phyloP scores from a whole-genome alignment of 2,113 vertebrate species.

The Pachypanchax playfairii region DNA sequence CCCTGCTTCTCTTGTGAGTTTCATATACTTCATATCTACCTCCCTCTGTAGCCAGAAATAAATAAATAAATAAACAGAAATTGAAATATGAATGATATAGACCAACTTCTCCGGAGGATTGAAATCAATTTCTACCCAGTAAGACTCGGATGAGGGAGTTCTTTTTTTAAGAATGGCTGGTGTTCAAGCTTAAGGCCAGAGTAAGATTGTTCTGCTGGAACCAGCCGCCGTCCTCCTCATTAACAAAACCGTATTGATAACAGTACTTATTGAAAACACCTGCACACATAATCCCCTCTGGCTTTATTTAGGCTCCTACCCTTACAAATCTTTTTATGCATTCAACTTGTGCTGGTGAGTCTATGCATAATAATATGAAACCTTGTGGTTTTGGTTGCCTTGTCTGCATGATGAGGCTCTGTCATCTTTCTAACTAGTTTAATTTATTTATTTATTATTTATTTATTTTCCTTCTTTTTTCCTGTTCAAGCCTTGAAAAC shows the following conservation, averaged over 20 bases:
- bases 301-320: slow-evolving; percentile 27
- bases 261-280: slow-evolving; percentile 39
- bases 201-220: slow-evolving; percentile 37
- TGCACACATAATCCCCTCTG: slow-evolving; percentile 30
- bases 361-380: slow-evolving; percentile 42
- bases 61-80: slow-evolving; percentile 25
- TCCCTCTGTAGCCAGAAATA: slow-evolving; percentile 37
- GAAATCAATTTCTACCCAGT: slow-evolving; percentile 60
- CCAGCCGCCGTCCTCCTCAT: slow-evolving; percentile 34
- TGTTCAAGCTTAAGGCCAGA: slow-evolving; percentile 34
- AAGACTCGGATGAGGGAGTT: slow-evolving; percentile 42
- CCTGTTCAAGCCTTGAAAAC: slow-evolving; percentile 8
- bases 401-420: slow-evolving; percentile 5
- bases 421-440: neutral
- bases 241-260: slow-evolving; percentile 48
- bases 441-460: neutral
- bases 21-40: slow-evolving; percentile 57
- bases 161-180: slow-evolving; percentile 47
- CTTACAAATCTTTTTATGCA: slow-evolving; percentile 13
- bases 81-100: slow-evolving; percentile 40
- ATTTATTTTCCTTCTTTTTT: neutral
- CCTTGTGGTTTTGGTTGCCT: slow-evolving; percentile 21
- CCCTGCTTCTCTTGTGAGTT: slow-evolving; percentile 44
- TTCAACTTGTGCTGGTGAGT: slow-evolving; percentile 30
- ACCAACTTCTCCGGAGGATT: slow-evolving; percentile 53